Evolutionary conservation across 2,888 invertebrate species (phyloP).

Genomic region (Drosophila heteroneura): DNA sequence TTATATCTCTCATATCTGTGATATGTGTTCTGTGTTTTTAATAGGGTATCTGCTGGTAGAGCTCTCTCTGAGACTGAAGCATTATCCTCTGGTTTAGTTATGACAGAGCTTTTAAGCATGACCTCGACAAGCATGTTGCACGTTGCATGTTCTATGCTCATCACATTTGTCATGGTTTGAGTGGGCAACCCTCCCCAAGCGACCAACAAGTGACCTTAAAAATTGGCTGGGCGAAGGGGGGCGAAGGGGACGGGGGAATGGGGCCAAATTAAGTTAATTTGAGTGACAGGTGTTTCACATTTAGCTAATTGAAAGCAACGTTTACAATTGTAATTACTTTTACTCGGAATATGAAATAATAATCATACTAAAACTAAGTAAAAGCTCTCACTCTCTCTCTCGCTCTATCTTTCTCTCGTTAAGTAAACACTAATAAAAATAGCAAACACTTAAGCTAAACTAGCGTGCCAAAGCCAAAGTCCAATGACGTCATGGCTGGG

Average conservation of each 20-base stretch:
- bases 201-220: constrained; percentile 29
- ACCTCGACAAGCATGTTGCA: constrained; percentile 15
- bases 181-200: constrained; percentile 14
- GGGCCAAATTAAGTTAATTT: background rate
- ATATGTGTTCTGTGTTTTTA: background rate
- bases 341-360: constrained; percentile 24
- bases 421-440: constrained; percentile 10
- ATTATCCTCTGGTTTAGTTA: background rate
- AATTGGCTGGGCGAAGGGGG: background rate
- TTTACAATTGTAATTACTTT: constrained; percentile 42
- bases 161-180: constrained; percentile 21
- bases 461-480: constrained; percentile 33
- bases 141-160: constrained; percentile 50
- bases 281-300: constrained; percentile 28
- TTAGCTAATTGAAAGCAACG: constrained; percentile 54
- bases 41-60: background rate
- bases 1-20: background rate
- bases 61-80: background rate
- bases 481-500: constrained; percentile 45
- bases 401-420: background rate
- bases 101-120: constrained; percentile 10
- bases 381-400: constrained; percentile 28
- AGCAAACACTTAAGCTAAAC: constrained; percentile 28
- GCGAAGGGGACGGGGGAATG: background rate
- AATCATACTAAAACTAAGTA: constrained; percentile 49